These are phyloP conservation scores for Peromyscus maniculatus DNA, from an alignment of 2,113 vertebrate species.

Conservation along the genomic window DNA sequence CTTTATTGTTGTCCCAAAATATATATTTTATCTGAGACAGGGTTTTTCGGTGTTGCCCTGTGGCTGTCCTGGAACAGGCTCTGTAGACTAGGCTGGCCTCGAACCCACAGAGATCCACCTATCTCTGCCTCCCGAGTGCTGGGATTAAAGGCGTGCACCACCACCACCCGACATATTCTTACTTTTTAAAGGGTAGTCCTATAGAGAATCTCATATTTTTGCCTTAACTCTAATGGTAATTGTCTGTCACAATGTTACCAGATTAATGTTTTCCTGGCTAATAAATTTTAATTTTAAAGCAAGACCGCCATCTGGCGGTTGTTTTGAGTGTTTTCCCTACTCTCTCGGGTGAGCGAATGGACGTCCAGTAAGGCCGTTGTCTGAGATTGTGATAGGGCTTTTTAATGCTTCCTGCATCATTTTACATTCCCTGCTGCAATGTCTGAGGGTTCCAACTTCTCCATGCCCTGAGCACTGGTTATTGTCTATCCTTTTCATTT, in stretches of 20 bases:
- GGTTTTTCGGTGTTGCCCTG: background rate
- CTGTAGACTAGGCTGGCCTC: background rate
- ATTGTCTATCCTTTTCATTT: slow-evolving; percentile 15
- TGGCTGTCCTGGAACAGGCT: no score
- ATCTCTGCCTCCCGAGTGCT: background rate
- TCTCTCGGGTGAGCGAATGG: background rate
- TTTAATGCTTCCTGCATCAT: background rate
- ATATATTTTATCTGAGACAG: background rate
- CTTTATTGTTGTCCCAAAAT: background rate
- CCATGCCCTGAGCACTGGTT: background rate
- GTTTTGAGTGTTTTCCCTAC: slow-evolving; percentile 9
- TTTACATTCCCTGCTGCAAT: background rate
- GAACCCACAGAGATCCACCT: background rate
- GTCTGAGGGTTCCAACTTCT: background rate
- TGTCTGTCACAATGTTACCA: background rate
- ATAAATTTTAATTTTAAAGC: slow-evolving; percentile 57
- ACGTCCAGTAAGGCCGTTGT: background rate
- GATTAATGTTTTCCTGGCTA: background rate
- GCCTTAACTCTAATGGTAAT: background rate
- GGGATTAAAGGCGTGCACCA: background rate
- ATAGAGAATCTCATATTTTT: background rate
- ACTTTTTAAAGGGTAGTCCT: background rate
- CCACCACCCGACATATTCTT: background rate
- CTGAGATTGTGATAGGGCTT: slow-evolving; percentile 52
- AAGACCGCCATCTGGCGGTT: slow-evolving; percentile 74